phyloP scores from a whole-genome alignment of 2,113 vertebrate species.

The Polypterus bichir region DNA sequence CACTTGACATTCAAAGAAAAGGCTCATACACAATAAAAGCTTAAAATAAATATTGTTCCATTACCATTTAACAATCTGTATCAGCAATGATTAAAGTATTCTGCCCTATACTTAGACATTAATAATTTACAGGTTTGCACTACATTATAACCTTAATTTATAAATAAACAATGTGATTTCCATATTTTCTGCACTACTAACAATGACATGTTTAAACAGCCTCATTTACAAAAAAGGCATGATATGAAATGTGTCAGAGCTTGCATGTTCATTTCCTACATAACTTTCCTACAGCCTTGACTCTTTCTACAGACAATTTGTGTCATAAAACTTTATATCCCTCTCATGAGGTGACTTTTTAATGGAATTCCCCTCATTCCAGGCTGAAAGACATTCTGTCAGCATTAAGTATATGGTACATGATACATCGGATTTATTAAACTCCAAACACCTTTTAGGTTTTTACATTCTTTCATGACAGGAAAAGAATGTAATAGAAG shows the following conservation, averaged over 20 bases:
- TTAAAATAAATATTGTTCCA: too few relatives aligned
- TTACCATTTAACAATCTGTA: constrained; percentile 51
- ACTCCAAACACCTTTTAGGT: not conserved
- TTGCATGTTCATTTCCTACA: constrained; percentile 32
- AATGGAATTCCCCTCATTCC: constrained; percentile 45
- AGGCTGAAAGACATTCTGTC: constrained; percentile 18
- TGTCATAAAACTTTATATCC: constrained; percentile 46
- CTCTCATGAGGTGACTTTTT: constrained; percentile 32
- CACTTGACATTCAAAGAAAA: too few relatives aligned
- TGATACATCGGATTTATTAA: not conserved
- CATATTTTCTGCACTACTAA: constrained; percentile 43
- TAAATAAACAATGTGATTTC: constrained; percentile 63
- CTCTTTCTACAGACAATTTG: too few relatives aligned
- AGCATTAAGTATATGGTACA: not conserved
- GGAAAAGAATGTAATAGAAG: not conserved
- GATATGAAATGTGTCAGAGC: constrained; percentile 56
- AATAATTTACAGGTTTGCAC: constrained; percentile 67
- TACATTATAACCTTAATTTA: constrained; percentile 55
- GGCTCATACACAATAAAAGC: too few relatives aligned
- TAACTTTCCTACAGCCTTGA: too few relatives aligned
- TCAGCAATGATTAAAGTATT: constrained; percentile 59
- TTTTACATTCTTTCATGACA: not conserved
- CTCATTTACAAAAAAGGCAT: constrained; percentile 54
- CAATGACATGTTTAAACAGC: constrained; percentile 49
- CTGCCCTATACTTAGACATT: constrained; percentile 57